These are phyloP conservation scores for Erannis defoliaria DNA, from an alignment of 2,888 invertebrate species.

Conservation along the genomic window DNA sequence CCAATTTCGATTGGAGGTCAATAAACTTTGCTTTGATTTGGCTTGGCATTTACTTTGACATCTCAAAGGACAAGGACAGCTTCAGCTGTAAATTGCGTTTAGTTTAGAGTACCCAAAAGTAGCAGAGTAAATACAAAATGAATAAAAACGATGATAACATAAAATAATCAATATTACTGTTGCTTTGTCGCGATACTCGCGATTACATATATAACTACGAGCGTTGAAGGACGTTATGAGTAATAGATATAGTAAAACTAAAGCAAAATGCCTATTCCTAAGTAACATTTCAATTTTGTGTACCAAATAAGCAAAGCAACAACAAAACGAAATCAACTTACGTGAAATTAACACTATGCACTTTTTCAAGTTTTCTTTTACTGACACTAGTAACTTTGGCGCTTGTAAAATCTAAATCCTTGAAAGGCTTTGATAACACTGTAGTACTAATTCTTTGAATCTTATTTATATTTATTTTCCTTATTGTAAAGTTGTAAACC, in stretches of 20 bases:
- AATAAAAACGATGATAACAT: too few species aligned
- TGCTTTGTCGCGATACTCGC: too few species aligned
- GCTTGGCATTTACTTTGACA: not conserved
- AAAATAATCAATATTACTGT: too few species aligned
- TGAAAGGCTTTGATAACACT: conserved; percentile 13
- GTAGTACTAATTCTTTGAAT: conserved; percentile 49
- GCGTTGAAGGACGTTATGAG: too few species aligned
- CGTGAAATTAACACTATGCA: not conserved
- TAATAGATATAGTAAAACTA: too few species aligned
- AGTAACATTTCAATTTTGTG: too few species aligned
- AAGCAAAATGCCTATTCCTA: too few species aligned
- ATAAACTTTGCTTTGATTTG: conserved; percentile 3
- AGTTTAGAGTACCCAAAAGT: too few species aligned
- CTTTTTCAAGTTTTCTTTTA: not conserved
- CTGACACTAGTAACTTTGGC: not conserved
- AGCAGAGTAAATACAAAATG: too few species aligned
- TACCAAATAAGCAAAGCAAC: not conserved
- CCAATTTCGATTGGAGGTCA: conserved; percentile 10
- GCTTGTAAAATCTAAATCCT: conserved; percentile 1
- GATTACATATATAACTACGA: too few species aligned
- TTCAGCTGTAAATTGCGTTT: too few species aligned
- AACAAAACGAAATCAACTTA: conserved; percentile 20
- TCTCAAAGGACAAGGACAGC: too few species aligned
- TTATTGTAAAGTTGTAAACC: conserved; percentile 58
- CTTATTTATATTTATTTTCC: conserved; percentile 47